Evolutionary conservation across 2,888 invertebrate genomes (phyloP).

Genomic region (Scrobipalpa atriplicella): DNA sequence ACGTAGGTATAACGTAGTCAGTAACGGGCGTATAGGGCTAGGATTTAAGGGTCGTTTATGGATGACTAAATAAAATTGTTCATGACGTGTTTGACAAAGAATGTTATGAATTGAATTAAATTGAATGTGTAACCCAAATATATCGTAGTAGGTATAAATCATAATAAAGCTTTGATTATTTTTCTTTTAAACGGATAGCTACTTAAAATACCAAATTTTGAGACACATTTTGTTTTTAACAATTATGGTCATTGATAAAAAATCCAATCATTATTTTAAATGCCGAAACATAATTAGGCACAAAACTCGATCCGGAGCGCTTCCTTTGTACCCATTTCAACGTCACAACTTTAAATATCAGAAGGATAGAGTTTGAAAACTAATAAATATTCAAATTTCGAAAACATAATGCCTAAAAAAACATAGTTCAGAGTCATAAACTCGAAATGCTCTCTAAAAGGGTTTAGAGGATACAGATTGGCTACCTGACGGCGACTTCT

Average conservation of each 20-base stretch:
- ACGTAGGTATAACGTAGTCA: no score
- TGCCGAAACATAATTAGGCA: constrained; percentile 6
- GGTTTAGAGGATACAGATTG: constrained; percentile 13
- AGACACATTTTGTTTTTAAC: no score
- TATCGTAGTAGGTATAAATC: no score
- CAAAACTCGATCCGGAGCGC: constrained; percentile 6
- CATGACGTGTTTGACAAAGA: no score
- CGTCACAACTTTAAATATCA: constrained; percentile 36
- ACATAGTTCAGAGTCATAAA: constrained; percentile 38
- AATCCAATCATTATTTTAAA: constrained; percentile 6
- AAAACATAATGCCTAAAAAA: constrained; percentile 41
- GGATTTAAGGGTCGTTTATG: no score
- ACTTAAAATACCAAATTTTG: no score
- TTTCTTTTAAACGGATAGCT: no score
- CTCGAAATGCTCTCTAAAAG: background rate
- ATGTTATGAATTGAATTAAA: no score
- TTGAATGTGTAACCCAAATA: no score
- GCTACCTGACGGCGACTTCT: background rate
- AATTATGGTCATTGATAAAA: background rate
- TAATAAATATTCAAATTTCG: constrained; percentile 62
- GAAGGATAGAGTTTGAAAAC: constrained; percentile 53
- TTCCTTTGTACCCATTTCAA: constrained; percentile 28
- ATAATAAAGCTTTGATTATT: no score
- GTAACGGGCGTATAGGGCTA: no score
- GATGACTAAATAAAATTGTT: no score